Percentiles rank a stretch among this genome's conserved stretches.
phyloP scores from a whole-genome alignment of 2,797 vertebrate species.

The Erethizon dorsatum region DNA sequence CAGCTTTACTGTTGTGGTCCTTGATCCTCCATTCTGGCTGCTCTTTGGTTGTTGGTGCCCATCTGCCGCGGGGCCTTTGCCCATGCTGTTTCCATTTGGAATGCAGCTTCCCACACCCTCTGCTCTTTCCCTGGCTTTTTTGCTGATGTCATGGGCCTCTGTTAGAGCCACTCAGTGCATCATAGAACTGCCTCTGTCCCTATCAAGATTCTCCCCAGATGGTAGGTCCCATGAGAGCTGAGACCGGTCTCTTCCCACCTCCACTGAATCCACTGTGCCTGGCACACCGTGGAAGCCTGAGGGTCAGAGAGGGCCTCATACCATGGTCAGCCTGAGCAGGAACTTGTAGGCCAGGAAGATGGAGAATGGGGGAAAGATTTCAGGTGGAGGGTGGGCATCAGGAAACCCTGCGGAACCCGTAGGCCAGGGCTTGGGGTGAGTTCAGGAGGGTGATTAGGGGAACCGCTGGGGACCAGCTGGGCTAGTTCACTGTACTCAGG shows the following conservation, averaged over 20 bases:
- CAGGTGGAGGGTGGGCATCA: neutral
- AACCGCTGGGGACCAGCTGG: neutral
- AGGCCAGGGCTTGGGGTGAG: neutral
- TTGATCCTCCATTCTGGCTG: neutral
- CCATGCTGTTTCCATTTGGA: neutral
- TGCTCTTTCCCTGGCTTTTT: neutral
- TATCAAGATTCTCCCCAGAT: neutral
- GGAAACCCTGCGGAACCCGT: neutral
- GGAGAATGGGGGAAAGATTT: neutral
- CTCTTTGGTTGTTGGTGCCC: neutral
- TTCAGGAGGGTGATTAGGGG: neutral
- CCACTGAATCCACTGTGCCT: neutral
- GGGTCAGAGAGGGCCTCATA: neutral
- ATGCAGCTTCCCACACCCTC: neutral
- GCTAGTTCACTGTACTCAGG: neutral
- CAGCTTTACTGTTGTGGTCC: neutral
- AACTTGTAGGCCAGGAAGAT: neutral
- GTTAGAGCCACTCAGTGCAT: neutral
- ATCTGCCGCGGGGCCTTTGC: conserved; percentile 31
- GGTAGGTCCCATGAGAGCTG: neutral
- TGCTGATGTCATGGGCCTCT: neutral
- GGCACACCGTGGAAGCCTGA: neutral
- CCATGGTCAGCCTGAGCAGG: neutral
- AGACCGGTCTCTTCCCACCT: neutral
- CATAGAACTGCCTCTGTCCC: neutral